Evolutionary conservation across 2,888 invertebrate genomes (phyloP).

Genomic region (Phragmatobia fuliginosa): DNA sequence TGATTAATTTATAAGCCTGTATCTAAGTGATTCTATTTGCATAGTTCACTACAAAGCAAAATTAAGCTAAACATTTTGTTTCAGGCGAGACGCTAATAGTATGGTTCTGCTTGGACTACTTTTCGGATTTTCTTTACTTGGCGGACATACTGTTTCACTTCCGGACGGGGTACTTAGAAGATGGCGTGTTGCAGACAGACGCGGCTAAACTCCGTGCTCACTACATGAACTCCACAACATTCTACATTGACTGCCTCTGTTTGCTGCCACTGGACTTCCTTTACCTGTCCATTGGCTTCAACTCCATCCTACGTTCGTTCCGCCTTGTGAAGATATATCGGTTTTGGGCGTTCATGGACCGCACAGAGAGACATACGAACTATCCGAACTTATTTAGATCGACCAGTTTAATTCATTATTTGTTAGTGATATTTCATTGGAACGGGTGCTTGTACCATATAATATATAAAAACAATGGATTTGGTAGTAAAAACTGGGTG

Average conservation of each 20-base stretch:
- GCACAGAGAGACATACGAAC: conserved; percentile 99
- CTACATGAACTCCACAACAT: conserved; percentile 98
- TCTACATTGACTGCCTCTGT: conserved; percentile 99
- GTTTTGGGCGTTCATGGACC: conserved; percentile 99
- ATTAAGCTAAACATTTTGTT: conserved; percentile 64
- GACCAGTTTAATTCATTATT: conserved; percentile 97
- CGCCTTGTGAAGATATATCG: conserved; percentile 98
- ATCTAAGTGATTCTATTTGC: neutral
- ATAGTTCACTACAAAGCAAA: too few species aligned
- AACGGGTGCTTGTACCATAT: conserved; percentile 99
- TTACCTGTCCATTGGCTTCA: conserved; percentile 98
- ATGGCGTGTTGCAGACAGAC: conserved; percentile 99
- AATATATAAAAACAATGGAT: conserved; percentile 97
- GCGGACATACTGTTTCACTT: conserved; percentile 99
- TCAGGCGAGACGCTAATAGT: conserved; percentile 94
- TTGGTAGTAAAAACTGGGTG: conserved; percentile 97
- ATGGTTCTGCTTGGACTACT: conserved; percentile 99
- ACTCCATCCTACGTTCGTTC: conserved; percentile 98
- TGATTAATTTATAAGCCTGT: neutral
- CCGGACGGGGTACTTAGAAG: conserved; percentile 98
- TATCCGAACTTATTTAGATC: conserved; percentile 98
- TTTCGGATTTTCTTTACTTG: conserved; percentile 98
- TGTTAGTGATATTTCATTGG: conserved; percentile 99
- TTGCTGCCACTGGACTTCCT: conserved; percentile 98
- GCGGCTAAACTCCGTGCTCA: conserved; percentile 96